Conservation (phyloP, 1,140 invertebrate genomes). For the Bombus sylvicola region DNA sequence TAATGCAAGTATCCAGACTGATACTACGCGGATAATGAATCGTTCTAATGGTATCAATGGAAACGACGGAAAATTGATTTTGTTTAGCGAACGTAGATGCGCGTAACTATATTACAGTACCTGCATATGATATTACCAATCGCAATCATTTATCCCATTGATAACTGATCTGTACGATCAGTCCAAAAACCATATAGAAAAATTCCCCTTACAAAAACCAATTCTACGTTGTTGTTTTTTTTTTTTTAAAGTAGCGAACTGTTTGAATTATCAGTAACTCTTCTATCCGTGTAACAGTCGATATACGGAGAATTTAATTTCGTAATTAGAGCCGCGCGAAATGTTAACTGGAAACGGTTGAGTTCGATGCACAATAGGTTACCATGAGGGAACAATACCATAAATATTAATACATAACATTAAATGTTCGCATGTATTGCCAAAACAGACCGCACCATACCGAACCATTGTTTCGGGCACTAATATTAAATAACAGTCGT, state of each 20-base stretch:
- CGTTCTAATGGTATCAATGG: no score
- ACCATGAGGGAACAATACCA: slow-evolving; percentile 22
- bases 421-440: slow-evolving; percentile 32
- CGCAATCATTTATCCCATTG: background rate
- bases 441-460: slow-evolving; percentile 23
- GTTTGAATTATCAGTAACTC: background rate
- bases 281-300: background rate
- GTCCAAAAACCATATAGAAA: background rate
- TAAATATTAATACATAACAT: slow-evolving; percentile 41
- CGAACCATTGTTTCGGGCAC: background rate
- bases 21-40: no score
- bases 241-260: no score
- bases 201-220: background rate
- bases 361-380: slow-evolving; percentile 8
- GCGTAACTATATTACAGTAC: background rate
- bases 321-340: slow-evolving; percentile 13
- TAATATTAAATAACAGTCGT: slow-evolving; percentile 47
- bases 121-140: background rate
- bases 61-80: slow-evolving; percentile 43
- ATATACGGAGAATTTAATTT: slow-evolving; percentile 12
- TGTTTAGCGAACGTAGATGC: background rate
- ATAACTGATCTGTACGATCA: background rate
- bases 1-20: slow-evolving; percentile 36
- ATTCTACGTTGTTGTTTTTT: no score
- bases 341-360: slow-evolving; percentile 7